Evolutionary conservation across 1,140 invertebrate species (phyloP).

Genomic region (Drosophila pectinifera): DNA sequence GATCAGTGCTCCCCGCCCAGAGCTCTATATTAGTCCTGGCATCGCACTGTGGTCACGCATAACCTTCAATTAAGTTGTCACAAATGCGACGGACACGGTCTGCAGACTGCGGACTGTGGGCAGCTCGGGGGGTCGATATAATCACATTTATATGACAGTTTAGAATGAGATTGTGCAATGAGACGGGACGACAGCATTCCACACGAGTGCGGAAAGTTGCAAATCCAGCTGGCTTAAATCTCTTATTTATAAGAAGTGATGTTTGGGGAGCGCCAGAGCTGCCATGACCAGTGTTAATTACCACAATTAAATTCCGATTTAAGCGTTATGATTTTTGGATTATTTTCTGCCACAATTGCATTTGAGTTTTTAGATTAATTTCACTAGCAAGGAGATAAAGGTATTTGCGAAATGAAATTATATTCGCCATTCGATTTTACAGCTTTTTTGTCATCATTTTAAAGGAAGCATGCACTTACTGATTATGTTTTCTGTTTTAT

Average conservation of each 20-base stretch:
- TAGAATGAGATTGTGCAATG: slow-evolving; percentile 43
- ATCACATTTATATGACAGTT: slow-evolving; percentile 48
- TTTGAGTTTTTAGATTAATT: not conserved
- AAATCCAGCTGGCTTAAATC: slow-evolving; percentile 18
- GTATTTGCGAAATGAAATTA: not conserved
- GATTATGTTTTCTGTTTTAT: not conserved
- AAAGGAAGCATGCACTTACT: not conserved
- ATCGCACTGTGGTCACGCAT: slow-evolving; percentile 36
- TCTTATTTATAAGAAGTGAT: slow-evolving; percentile 36
- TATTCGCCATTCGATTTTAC: not conserved
- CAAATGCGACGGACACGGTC: slow-evolving; percentile 39
- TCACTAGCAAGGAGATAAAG: not conserved
- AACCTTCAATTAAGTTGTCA: slow-evolving; percentile 70
- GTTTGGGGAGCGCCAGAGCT: not conserved
- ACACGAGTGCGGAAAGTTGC: slow-evolving; percentile 16
- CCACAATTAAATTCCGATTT: slow-evolving; percentile 20
- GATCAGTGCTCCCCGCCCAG: slow-evolving; percentile 23
- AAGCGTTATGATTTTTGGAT: not conserved
- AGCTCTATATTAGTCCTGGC: slow-evolving; percentile 13
- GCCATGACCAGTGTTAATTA: slow-evolving; percentile 20
- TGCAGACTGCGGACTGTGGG: not conserved
- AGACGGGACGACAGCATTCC: slow-evolving; percentile 17
- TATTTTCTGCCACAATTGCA: not conserved
- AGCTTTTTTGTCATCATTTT: too few species aligned
- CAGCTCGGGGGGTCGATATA: slow-evolving; percentile 25